Evolutionary conservation across 2,888 invertebrate species (phyloP).

Genomic region (Strigamia crassipes): DNA sequence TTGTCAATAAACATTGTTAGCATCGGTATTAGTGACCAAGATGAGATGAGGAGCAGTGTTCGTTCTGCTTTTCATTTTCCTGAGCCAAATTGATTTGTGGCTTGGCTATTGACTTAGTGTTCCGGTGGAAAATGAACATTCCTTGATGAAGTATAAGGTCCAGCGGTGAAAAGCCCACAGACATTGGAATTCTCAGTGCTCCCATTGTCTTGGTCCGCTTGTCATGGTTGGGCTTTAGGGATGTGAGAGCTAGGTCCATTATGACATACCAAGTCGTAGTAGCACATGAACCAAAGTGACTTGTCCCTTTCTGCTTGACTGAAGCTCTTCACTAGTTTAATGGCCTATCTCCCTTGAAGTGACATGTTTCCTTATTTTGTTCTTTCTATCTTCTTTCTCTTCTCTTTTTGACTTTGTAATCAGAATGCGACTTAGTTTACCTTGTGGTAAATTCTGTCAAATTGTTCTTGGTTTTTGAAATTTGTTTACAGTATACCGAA

Average conservation of each 20-base stretch:
- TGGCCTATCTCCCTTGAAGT: not conserved
- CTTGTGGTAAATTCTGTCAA: not conserved
- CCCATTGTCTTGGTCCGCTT: constrained; percentile 22
- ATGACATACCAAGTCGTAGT: constrained; percentile 12
- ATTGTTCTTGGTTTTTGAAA: not conserved
- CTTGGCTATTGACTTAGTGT: not conserved
- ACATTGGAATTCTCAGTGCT: constrained; percentile 20
- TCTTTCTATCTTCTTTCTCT: not conserved
- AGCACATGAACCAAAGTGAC: not conserved
- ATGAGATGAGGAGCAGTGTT: not conserved
- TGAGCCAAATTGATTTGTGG: constrained; percentile 6
- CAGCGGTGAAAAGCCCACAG: constrained; percentile 12
- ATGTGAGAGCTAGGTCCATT: not conserved
- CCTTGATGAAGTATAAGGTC: constrained; percentile 14
- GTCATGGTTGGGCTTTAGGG: not conserved
- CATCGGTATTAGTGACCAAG: not conserved
- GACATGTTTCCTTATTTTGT: not conserved
- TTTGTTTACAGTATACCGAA: too few relatives aligned
- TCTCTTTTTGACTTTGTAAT: not conserved
- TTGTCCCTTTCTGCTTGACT: not conserved
- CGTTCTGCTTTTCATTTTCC: not conserved
- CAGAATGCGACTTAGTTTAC: not conserved
- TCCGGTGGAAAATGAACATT: not conserved
- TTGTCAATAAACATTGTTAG: too few relatives aligned
- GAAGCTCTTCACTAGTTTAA: not conserved